Conservation (phyloP, 2,797 vertebrate species). For the Pteronotus mesoamericanus region DNA sequence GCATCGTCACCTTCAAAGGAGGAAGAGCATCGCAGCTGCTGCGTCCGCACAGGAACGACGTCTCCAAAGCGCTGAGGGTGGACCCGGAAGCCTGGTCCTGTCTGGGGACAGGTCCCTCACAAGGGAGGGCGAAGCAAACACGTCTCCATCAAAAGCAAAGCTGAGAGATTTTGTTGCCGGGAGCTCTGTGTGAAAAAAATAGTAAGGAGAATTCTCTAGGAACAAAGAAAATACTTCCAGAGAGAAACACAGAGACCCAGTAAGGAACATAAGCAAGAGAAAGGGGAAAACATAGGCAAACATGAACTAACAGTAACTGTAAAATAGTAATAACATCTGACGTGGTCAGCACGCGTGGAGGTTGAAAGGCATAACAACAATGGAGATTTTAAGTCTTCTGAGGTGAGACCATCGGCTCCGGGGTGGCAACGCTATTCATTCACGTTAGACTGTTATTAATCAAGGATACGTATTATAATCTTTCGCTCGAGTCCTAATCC, state of each 20-base stretch:
- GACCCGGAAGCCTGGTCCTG: not conserved
- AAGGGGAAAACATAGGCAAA: not conserved
- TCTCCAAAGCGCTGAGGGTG: too few relatives aligned
- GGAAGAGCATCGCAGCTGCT: not conserved
- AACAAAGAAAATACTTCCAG: not conserved
- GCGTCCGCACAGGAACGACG: too few relatives aligned
- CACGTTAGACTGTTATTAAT: rapidly evolving
- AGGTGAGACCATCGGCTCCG: not conserved
- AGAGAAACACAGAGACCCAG: not conserved
- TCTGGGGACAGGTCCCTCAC: rapidly evolving
- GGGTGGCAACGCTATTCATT: rapidly evolving
- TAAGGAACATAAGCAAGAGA: not conserved
- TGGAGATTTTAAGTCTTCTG: not conserved
- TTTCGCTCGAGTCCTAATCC: not conserved
- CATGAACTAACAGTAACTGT: too few relatives aligned
- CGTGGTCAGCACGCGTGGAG: rapidly evolving
- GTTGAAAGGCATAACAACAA: rapidly evolving
- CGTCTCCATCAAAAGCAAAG: not conserved
- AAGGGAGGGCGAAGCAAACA: rapidly evolving
- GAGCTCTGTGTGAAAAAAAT: not conserved
- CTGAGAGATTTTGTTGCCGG: not conserved
- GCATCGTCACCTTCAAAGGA: not conserved
- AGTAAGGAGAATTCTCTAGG: not conserved
- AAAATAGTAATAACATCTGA: rapidly evolving
- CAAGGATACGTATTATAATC: not conserved